Conservation (phyloP, 2,113 vertebrate species). For the Dicaeum eximium region DNA sequence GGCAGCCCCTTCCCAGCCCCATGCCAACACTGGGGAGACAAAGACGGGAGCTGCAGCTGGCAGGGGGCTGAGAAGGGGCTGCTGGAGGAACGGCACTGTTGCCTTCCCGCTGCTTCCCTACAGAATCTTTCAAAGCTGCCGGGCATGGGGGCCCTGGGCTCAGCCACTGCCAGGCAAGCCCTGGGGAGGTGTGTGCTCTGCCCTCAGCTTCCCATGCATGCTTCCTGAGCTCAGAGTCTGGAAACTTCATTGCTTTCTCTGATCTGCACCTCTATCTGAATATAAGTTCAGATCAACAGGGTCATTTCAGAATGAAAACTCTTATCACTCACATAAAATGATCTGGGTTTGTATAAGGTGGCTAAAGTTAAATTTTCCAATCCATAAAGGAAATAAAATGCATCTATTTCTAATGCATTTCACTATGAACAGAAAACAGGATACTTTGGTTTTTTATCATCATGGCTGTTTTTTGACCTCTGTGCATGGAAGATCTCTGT, state of each 20-base stretch:
- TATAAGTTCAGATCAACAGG: not conserved
- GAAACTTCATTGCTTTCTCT: not conserved
- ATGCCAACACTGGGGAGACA: not conserved
- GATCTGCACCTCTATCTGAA: not conserved
- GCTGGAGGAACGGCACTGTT: not conserved
- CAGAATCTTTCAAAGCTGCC: rapidly evolving
- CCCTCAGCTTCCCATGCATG: not conserved
- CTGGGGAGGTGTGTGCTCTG: not conserved
- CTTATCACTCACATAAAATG: not conserved
- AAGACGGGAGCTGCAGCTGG: slow-evolving; percentile 28
- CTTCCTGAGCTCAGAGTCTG: not conserved
- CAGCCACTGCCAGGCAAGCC: not conserved
- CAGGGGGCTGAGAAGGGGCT: slow-evolving; percentile 5
- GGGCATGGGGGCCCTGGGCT: not conserved
- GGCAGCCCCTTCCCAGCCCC: slow-evolving; percentile 17
- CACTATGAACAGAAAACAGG: not conserved
- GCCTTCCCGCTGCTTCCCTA: not conserved
- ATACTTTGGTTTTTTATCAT: not conserved
- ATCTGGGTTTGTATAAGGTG: not conserved
- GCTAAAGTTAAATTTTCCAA: not conserved
- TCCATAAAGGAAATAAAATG: not conserved
- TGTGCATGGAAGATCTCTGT: not conserved
- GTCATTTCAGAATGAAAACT: not conserved
- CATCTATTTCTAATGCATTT: not conserved
- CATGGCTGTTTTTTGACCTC: not conserved